Evolutionary conservation across 2,797 vertebrate genomes (phyloP).

Genomic region (Champsocephalus gunnari): DNA sequence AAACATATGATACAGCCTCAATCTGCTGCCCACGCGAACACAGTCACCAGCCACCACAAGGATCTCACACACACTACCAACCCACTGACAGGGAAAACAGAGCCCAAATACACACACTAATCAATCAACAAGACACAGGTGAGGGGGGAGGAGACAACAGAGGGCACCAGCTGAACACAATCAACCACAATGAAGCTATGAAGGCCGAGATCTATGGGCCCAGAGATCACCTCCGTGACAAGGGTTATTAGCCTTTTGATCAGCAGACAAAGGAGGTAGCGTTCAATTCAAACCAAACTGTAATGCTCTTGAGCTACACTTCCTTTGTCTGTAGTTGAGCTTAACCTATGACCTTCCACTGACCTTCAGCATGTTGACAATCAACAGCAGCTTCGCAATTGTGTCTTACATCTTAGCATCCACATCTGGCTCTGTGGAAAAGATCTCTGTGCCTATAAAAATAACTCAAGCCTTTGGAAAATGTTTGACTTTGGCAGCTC

Average conservation of each 20-base stretch:
- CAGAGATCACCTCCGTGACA: too few species aligned
- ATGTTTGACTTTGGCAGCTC: background rate
- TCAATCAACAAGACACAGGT: too few species aligned
- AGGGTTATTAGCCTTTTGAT: background rate
- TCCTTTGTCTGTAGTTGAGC: background rate
- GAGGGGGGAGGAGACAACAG: too few species aligned
- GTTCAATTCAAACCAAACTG: background rate
- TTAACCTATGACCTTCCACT: conserved; percentile 6
- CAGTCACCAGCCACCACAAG: too few species aligned
- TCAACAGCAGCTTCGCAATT: conserved; percentile 16
- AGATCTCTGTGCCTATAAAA: background rate
- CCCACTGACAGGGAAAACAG: too few species aligned
- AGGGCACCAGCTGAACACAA: too few species aligned
- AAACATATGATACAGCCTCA: too few species aligned
- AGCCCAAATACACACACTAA: too few species aligned
- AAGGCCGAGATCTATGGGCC: too few species aligned
- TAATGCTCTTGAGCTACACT: background rate
- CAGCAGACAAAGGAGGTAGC: background rate
- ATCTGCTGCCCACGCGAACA: too few species aligned
- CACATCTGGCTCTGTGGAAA: background rate
- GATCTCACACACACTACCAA: too few species aligned
- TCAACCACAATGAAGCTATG: too few species aligned
- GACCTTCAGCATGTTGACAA: background rate
- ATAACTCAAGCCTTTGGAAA: background rate
- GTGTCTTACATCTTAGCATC: background rate